These are phyloP conservation scores for Craseonycteris thonglongyai DNA, from an alignment of 2,113 vertebrate species.

Conservation along the genomic window DNA sequence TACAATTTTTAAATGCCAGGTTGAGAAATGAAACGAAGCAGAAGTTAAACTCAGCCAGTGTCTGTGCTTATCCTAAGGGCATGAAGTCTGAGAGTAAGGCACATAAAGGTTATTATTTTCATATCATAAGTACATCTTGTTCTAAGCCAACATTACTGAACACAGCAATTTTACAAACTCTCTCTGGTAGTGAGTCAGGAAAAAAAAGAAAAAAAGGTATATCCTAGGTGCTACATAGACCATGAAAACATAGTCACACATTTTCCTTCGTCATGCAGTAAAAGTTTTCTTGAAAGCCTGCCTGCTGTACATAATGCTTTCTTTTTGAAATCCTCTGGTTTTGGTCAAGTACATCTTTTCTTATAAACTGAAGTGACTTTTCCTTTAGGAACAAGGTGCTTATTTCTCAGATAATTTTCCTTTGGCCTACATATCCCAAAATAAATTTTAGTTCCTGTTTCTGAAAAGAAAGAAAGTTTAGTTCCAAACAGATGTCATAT, in stretches of 20 bases:
- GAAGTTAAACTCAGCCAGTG: background rate
- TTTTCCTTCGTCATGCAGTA: background rate
- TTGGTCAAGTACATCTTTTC: background rate
- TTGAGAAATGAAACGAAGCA: slow-evolving; percentile 31
- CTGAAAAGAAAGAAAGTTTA: slow-evolving; percentile 37
- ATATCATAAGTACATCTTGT: background rate
- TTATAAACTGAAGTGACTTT: background rate
- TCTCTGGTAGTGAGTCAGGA: background rate
- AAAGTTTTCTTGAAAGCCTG: background rate
- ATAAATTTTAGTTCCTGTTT: slow-evolving; percentile 27
- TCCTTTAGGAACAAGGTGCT: slow-evolving; percentile 5
- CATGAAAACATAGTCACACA: background rate
- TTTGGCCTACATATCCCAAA: slow-evolving; percentile 39
- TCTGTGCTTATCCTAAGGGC: background rate
- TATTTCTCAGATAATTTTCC: slow-evolving; percentile 34
- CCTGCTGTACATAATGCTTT: background rate
- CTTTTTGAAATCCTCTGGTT: slow-evolving; percentile 11
- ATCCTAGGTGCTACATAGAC: background rate
- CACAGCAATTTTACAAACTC: background rate
- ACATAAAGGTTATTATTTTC: background rate
- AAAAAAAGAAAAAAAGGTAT: background rate
- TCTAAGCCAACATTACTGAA: background rate
- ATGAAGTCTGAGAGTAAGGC: background rate
- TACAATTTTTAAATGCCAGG: background rate
- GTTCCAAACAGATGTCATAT: slow-evolving; percentile 37